Conservation (phyloP, 1,140 invertebrate genomes). For the Drosophila ironensis region DNA sequence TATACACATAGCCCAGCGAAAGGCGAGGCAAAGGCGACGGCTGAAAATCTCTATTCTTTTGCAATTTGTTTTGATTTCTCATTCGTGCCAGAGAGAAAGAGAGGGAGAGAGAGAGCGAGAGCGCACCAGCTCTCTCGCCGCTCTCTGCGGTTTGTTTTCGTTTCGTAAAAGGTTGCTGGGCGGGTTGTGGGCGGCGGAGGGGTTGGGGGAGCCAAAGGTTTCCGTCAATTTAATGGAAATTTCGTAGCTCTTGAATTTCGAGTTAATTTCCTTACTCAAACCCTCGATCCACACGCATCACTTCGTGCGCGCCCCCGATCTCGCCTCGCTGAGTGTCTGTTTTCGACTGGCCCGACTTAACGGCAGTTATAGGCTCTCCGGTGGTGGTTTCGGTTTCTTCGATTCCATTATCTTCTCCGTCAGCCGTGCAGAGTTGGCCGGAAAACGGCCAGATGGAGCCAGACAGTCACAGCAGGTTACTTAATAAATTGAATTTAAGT, state of each 20-base stretch:
- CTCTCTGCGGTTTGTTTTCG: conserved; percentile 5
- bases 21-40: conserved; percentile 28
- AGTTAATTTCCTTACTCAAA: not conserved
- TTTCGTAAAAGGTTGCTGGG: too few species aligned
- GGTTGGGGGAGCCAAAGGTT: too few species aligned
- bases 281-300: conserved; percentile 30
- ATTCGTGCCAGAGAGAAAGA: conserved; percentile 53
- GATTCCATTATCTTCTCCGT: conserved; percentile 37
- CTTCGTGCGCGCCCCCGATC: conserved; percentile 45
- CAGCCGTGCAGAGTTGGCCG: not conserved
- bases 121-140: not conserved
- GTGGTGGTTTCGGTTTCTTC: conserved; percentile 39
- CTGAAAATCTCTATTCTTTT: conserved; percentile 79
- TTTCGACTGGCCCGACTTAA: conserved; percentile 52
- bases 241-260: too few species aligned
- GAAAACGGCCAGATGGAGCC: too few species aligned
- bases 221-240: too few species aligned
- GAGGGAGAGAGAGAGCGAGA: too few species aligned
- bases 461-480: too few species aligned
- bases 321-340: conserved; percentile 69
- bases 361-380: conserved; percentile 46
- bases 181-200: too few species aligned
- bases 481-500: too few species aligned
- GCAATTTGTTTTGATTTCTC: conserved; percentile 80
- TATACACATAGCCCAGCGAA: conserved; percentile 59